A percentile compares a stretch with the other conserved stretches of the same genome.
phyloP scores from a whole-genome alignment of 2,113 vertebrate genomes.

The Oryzias woworae region DNA sequence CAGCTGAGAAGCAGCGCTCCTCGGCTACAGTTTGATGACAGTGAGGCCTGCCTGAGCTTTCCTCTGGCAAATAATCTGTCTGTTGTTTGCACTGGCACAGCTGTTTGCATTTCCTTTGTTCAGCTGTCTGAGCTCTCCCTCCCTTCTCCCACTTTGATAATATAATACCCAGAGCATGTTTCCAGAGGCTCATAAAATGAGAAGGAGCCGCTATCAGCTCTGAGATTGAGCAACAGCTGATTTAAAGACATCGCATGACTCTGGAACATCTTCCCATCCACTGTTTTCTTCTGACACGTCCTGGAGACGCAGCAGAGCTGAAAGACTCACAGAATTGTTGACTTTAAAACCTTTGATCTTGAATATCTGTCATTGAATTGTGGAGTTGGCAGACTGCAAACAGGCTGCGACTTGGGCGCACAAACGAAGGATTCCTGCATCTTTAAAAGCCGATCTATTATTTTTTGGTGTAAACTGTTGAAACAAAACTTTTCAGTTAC shows the following conservation, averaged over 20 bases:
- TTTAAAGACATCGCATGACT: constrained; percentile 47
- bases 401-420: not conserved
- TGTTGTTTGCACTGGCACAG: constrained; percentile 75
- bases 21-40: constrained; percentile 48
- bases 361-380: constrained; percentile 31
- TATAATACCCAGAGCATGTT: constrained; percentile 68
- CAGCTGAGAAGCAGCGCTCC: constrained; percentile 34
- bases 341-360: constrained; percentile 37
- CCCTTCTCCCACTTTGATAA: constrained; percentile 67
- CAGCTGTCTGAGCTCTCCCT: constrained; percentile 62
- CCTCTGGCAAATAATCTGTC: constrained; percentile 61
- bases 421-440: not conserved
- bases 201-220: constrained; percentile 52
- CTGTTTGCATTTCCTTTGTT: constrained; percentile 71
- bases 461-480: no score
- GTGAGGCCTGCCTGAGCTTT: constrained; percentile 51
- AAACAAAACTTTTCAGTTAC: no score
- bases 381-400: not conserved
- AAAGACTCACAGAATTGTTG: constrained; percentile 37
- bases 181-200: constrained; percentile 59
- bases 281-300: constrained; percentile 37
- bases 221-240: constrained; percentile 56
- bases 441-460: no score
- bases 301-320: constrained; percentile 35
- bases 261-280: constrained; percentile 39